phyloP scores from a whole-genome alignment of 2,113 vertebrate species.

The Elephantulus edwardii region DNA sequence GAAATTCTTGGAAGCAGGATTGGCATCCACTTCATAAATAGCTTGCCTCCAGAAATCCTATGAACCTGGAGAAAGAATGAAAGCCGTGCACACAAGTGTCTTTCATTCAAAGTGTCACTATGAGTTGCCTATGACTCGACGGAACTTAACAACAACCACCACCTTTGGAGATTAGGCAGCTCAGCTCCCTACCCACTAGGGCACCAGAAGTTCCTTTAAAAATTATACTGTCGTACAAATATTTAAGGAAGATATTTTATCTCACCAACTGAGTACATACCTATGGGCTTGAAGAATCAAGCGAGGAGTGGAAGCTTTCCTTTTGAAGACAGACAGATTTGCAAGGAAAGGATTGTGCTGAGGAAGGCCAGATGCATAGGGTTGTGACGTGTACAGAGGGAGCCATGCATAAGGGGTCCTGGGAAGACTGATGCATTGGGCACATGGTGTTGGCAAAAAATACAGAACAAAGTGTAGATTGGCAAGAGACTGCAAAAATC shows the following conservation, averaged over 20 bases:
- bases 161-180: too few species aligned
- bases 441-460: not conserved
- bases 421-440: not conserved
- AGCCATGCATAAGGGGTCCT: not conserved
- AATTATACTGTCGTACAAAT: rapidly evolving
- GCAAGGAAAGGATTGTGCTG: not conserved
- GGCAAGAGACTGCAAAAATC: not conserved
- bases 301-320: not conserved
- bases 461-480: not conserved
- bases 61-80: too few species aligned
- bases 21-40: too few species aligned
- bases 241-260: not conserved
- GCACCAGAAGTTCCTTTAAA: not conserved
- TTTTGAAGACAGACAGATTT: not conserved
- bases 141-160: too few species aligned
- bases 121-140: too few species aligned
- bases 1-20: too few species aligned
- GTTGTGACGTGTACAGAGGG: not conserved
- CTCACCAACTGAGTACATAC: not conserved
- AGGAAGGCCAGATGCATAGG: not conserved
- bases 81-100: too few species aligned
- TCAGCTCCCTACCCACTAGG: too few species aligned
- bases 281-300: not conserved
- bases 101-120: too few species aligned
- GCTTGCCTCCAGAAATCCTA: too few species aligned